Evolutionary conservation across 37 sponge, comb jelly and placozoan genomes (phyloP), one percentile per base, ranked within the genome.

Genomic region (Lycopodina hypogea): DNA sequence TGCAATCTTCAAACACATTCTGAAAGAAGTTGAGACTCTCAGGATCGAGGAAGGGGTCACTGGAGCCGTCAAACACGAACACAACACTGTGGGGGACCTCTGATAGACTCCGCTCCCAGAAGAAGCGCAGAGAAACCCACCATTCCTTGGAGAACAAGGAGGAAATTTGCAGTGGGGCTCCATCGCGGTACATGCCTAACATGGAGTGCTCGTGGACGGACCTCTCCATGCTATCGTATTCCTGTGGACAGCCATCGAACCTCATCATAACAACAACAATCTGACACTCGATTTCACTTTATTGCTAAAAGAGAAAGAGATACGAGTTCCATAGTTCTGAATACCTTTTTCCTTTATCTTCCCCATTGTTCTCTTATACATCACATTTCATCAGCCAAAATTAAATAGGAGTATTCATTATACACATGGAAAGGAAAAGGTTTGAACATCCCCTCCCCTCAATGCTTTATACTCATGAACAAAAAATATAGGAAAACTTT

Each of bases 41-140:
- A 3, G 88, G 79, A 67, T 87, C 91, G 4, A 96, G 73, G 68
- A 96, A 96, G 3, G 96, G 96, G 32, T 93, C 96, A 11, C 78
- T 86, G 41, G 93, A 93, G 0, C 96, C 96, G 78, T 96, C 93
- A 78, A 96, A 96, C 58, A 96, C 96, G 76, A 93, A 96, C 71
- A 96, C 96, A 18, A 96, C 89, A 53, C 90, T 87, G 83, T 96
- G 96, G 1, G 96, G 96, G 15, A 80, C 61, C 23, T 86, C 91
- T 21, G 56, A 41, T 24, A 93, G 83, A 4, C 42, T 82, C 33
- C 93, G 39, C 69, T 93, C 85, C 96, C 96, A 96, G 70, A 93
- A 92, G 84, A 89, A 96, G 45, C 87, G 61, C 32, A 72, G 71
- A 21, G 88, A 82, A 9, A 81, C 60, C 96, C 96, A 96, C 90